Evolutionary conservation across 2,797 vertebrate species (phyloP).

Genomic region (Prunella strophiata): DNA sequence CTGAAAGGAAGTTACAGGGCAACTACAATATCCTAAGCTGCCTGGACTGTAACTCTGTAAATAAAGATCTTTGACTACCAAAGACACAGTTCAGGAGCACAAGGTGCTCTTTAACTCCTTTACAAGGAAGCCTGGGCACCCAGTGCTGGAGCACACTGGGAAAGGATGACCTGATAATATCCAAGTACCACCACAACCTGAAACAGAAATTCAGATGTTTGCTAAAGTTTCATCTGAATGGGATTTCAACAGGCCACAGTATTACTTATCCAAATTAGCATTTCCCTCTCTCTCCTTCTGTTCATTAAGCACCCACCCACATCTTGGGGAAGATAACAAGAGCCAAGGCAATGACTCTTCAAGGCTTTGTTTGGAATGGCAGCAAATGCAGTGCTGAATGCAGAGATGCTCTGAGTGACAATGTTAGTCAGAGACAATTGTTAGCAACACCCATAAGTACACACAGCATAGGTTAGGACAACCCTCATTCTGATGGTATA

Average conservation of each 20-base stretch:
- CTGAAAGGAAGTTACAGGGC: background rate
- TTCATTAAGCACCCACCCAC: constrained; percentile 15
- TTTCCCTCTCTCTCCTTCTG: background rate
- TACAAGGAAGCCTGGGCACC: background rate
- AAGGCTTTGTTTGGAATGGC: background rate
- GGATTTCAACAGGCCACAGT: background rate
- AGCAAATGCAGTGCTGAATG: background rate
- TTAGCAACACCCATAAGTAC: background rate
- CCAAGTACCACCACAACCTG: background rate
- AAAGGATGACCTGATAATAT: background rate
- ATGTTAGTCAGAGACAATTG: background rate
- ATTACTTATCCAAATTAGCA: constrained; percentile 2
- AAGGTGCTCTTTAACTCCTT: background rate
- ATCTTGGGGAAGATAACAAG: background rate
- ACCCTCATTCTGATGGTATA: background rate
- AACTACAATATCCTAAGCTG: background rate
- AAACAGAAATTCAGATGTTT: constrained; percentile 2
- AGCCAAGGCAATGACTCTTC: background rate
- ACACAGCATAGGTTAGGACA: background rate
- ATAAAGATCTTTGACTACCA: background rate
- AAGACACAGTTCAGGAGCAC: background rate
- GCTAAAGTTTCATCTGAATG: background rate
- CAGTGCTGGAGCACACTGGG: background rate
- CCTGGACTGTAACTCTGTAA: background rate
- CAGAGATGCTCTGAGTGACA: background rate